Conservation (phyloP, 1,140 invertebrate species). For the Eupristina koningsbergeri region DNA sequence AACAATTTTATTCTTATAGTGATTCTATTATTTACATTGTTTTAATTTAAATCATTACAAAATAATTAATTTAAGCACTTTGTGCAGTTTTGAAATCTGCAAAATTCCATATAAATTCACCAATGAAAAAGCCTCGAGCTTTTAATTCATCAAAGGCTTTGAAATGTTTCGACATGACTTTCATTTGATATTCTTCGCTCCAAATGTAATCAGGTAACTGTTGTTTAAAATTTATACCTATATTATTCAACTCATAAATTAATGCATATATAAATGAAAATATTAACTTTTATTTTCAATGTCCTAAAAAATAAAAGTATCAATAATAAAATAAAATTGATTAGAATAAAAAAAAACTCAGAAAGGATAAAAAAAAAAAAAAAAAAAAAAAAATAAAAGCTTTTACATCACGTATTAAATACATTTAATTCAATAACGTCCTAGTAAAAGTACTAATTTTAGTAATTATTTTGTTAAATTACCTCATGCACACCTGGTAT, state of each 20-base stretch:
- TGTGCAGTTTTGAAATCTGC: slow-evolving; percentile 88
- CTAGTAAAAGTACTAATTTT: too few species aligned
- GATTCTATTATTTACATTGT: neutral
- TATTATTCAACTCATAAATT: neutral
- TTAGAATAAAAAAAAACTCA: too few species aligned
- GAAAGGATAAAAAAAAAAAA: too few species aligned
- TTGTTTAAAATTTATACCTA: neutral
- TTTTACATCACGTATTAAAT: too few species aligned
- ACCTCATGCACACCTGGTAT: slow-evolving; percentile 86
- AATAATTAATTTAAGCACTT: slow-evolving; percentile 73
- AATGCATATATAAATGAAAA: neutral
- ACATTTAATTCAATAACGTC: too few species aligned
- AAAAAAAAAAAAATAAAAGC: too few species aligned
- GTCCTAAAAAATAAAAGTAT: neutral
- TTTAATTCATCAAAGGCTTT: slow-evolving; percentile 91
- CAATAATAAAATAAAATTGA: neutral
- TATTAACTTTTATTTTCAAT: too few species aligned
- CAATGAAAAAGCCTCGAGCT: slow-evolving; percentile 86
- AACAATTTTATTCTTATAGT: neutral
- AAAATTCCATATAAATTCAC: slow-evolving; percentile 99
- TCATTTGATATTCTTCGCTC: slow-evolving; percentile 95
- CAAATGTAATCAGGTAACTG: slow-evolving; percentile 89
- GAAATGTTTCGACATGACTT: slow-evolving; percentile 89
- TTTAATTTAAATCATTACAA: slow-evolving; percentile 25
- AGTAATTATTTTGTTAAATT: slow-evolving; percentile 22